Conservation (phyloP, 2,888 invertebrate species). For the Microchrysa polita region DNA sequence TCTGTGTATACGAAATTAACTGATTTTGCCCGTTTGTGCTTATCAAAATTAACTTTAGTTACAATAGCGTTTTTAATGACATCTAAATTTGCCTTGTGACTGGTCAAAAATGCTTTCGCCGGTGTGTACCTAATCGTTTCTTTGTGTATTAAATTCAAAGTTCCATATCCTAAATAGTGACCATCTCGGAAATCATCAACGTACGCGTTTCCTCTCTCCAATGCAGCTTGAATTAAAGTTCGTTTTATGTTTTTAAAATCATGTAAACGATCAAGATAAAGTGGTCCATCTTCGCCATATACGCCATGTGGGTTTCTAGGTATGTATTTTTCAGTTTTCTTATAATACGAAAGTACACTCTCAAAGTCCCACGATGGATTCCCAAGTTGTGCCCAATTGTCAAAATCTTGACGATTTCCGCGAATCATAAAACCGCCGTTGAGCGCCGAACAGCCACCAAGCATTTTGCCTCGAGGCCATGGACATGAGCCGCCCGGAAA, state of each 20-base stretch:
- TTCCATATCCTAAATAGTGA: slow-evolving; percentile 66
- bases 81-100: slow-evolving; percentile 67
- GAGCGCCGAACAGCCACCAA: slow-evolving; percentile 79
- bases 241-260: slow-evolving; percentile 70
- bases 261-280: slow-evolving; percentile 74
- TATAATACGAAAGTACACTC: slow-evolving; percentile 70
- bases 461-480: slow-evolving; percentile 79
- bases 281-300: slow-evolving; percentile 73
- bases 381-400: slow-evolving; percentile 77
- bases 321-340: slow-evolving; percentile 74
- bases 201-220: slow-evolving; percentile 64
- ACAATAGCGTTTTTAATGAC: slow-evolving; percentile 69
- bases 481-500: slow-evolving; percentile 65
- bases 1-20: slow-evolving; percentile 64
- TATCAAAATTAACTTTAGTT: slow-evolving; percentile 67
- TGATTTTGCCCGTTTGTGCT: slow-evolving; percentile 63
- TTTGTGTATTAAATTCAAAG: slow-evolving; percentile 65
- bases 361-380: slow-evolving; percentile 75
- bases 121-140: slow-evolving; percentile 79
- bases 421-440: slow-evolving; percentile 87
- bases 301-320: slow-evolving; percentile 67
- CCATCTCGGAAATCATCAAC: slow-evolving; percentile 61
- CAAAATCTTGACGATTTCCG: slow-evolving; percentile 81
- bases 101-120: slow-evolving; percentile 73
- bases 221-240: slow-evolving; percentile 63